phyloP scores from a whole-genome alignment of 1,140 invertebrate species.

The Sarcophaga peregrina region DNA sequence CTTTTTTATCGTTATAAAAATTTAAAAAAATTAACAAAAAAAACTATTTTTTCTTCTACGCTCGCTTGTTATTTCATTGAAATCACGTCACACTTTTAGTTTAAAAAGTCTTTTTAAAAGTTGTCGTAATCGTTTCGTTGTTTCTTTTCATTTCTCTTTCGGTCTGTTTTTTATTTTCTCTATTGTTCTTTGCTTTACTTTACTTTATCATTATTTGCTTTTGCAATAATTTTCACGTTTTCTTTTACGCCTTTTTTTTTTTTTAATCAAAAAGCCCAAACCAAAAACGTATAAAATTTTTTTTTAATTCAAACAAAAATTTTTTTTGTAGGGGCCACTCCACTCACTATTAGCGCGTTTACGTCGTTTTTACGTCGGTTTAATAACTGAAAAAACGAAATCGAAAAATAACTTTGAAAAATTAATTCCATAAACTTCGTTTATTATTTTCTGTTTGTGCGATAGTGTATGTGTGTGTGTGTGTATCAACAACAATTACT shows the following conservation, averaged over 20 bases:
- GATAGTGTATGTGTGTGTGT: no score
- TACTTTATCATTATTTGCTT: background rate
- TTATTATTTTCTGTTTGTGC: background rate
- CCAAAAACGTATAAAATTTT: no score
- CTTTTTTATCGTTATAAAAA: background rate
- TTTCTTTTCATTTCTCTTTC: background rate
- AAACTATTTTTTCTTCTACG: background rate
- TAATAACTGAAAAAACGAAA: conserved; percentile 15
- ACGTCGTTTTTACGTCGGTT: background rate
- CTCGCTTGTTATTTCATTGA: background rate
- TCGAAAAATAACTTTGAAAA: conserved; percentile 22
- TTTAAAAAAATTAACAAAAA: background rate
- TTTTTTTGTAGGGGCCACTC: background rate
- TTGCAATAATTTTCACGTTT: no score
- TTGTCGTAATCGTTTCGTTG: conserved; percentile 17
- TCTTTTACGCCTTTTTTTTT: no score
- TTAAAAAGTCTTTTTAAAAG: background rate
- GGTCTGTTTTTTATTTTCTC: background rate
- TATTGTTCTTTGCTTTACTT: background rate
- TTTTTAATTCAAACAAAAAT: background rate
- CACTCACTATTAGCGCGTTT: conserved; percentile 22
- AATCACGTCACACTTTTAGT: conserved; percentile 23
- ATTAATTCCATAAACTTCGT: conserved; percentile 38
- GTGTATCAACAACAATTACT: background rate
- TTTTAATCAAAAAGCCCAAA: no score